These are phyloP conservation scores for Bombus affinis DNA, from an alignment of 1,140 invertebrate species.

Conservation along the genomic window DNA sequence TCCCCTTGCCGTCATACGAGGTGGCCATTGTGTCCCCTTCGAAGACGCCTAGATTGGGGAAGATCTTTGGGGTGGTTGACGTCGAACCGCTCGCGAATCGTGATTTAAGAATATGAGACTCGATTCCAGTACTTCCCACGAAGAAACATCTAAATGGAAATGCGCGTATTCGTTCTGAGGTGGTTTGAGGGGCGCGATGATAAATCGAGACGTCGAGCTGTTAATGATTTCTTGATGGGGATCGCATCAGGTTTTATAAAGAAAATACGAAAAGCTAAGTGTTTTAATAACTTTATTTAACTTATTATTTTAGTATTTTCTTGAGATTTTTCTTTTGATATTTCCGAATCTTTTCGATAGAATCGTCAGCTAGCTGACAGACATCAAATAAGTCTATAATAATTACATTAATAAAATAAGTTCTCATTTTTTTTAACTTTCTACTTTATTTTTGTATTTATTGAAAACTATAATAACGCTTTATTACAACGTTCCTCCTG, in stretches of 20 bases:
- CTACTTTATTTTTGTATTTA: too few relatives aligned
- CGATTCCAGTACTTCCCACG: not conserved
- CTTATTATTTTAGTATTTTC: not conserved
- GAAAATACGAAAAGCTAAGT: not conserved
- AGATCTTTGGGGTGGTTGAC: not conserved
- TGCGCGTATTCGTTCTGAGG: not conserved
- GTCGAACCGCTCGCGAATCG: too few relatives aligned
- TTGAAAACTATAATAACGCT: too few relatives aligned
- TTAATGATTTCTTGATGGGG: not conserved
- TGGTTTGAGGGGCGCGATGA: not conserved
- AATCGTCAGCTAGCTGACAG: not conserved
- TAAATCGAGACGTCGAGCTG: not conserved
- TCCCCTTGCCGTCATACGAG: conserved; percentile 65
- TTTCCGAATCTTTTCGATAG: not conserved
- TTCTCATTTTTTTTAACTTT: too few relatives aligned
- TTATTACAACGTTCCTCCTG: too few relatives aligned
- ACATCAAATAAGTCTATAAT: not conserved
- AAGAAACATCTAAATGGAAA: not conserved
- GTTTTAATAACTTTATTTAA: not conserved
- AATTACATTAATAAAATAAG: not conserved
- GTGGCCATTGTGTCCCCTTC: conserved; percentile 52
- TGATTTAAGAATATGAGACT: conserved; percentile 12
- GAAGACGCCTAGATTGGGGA: conserved; percentile 24
- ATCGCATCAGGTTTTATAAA: not conserved
- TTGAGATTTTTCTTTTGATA: too few relatives aligned